Percentiles rank a stretch among this genome's conserved stretches.
Conservation (phyloP, 2,113 vertebrate species). For the Lampris incognitus region DNA sequence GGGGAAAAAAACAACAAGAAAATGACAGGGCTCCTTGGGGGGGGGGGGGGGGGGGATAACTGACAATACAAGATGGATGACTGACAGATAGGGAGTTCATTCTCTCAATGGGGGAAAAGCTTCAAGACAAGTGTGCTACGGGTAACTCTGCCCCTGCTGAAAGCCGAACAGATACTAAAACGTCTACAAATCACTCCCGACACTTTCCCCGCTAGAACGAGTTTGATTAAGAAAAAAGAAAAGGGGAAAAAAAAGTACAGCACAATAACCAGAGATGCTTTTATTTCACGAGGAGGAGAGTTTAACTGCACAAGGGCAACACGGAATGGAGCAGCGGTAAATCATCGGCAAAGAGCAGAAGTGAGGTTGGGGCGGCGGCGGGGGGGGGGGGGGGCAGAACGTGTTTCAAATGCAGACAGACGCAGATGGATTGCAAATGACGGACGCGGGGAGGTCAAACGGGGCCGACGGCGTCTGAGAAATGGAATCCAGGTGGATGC, state of each 20-base stretch:
- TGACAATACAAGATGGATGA: conserved; percentile 62
- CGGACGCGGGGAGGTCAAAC: conserved; percentile 39
- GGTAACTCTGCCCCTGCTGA: conserved; percentile 38
- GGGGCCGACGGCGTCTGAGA: conserved; percentile 25
- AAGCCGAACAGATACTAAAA: conserved; percentile 2
- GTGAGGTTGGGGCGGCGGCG: neutral
- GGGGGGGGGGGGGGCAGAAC: conserved; percentile 16
- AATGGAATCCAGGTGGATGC: conserved; percentile 45
- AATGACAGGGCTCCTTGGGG: neutral
- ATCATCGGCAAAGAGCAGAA: conserved; percentile 24
- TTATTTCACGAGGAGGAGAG: neutral
- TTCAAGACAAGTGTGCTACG: conserved; percentile 52
- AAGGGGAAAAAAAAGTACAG: neutral
- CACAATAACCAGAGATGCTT: neutral
- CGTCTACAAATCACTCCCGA: conserved; percentile 28
- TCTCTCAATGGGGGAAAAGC: conserved; percentile 44
- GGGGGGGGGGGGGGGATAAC: conserved; percentile 25
- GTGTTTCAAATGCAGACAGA: conserved; percentile 45
- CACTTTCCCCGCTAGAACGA: neutral
- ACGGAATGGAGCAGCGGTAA: conserved; percentile 13
- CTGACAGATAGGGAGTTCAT: conserved; percentile 49
- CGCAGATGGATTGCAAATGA: neutral
- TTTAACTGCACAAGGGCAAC: neutral
- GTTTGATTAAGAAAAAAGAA: neutral
- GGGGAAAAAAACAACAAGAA: neutral